Evolutionary conservation across 2,797 vertebrate genomes (phyloP), one percentile per base, ranked within the genome.

Genomic region (Scleropages formosus): DNA sequence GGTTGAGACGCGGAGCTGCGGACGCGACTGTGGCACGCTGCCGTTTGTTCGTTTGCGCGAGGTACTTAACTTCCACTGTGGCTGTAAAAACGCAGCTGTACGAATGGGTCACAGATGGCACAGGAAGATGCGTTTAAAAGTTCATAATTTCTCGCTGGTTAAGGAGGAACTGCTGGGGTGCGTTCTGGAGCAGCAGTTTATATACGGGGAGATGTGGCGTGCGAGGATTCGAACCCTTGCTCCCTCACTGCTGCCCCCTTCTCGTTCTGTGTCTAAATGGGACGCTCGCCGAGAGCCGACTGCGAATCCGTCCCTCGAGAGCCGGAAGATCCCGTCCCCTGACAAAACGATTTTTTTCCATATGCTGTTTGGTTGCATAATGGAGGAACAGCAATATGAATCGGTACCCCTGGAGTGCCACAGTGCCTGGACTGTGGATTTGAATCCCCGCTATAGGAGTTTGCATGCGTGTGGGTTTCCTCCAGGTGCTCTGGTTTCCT

Each of bases 11-110:
- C 24, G 53, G 22, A 49, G 46, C 24, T 70, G 47, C 46, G 47
- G 22, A 39, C 56, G 44, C 8, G 49, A 70, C 68, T 10, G 22
- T 24, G 1, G 15, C 24, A 22, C 24, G 53, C 68, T 53, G 68
- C 68, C 53, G 47, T 70, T 39, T 70, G 4, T 31, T 26, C 70
- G 49, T 49, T 31, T 16, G 6, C 4, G 8, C 15, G 46, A 26
- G 47, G 68, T 49, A 53, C 24, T 70, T 46, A 70, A 70, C 22
- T 47, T 69, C 67, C 51, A 20, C 47, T 49, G 47, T 49, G 47
- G 51, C 56, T 39, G 68, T 70, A 70, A 56, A 70, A 70, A 56
- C 70, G 47, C 68, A 70, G 68, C 47, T 70, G 68, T 46, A 70
- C 70, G 49, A 70, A 53, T 70, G 24, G 68, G 68, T 56, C 47